phyloP scores from a whole-genome alignment of 2,888 invertebrate genomes.

The Agrochola macilenta region DNA sequence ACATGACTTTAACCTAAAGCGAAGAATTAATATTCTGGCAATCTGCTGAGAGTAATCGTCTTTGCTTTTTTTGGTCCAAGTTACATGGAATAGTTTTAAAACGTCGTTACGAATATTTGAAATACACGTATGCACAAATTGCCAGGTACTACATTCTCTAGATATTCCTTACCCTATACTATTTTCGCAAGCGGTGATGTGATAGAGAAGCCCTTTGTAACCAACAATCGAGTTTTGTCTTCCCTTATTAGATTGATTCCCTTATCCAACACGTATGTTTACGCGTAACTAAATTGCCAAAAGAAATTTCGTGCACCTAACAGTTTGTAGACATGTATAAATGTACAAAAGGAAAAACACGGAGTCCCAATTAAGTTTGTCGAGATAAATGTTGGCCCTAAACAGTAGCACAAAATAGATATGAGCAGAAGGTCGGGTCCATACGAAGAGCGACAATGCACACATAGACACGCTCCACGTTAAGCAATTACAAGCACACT shows the following conservation, averaged over 20 bases:
- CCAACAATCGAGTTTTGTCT: conserved; percentile 63
- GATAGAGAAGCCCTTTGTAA: conserved; percentile 55
- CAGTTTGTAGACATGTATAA: conserved; percentile 65
- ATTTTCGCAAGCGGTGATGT: conserved; percentile 47
- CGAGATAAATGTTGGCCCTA: conserved; percentile 83
- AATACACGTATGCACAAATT: conserved; percentile 29
- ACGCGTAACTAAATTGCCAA: conserved; percentile 64
- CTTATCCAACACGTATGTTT: conserved; percentile 60
- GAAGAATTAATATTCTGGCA: background rate
- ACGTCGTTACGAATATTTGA: background rate
- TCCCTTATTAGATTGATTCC: conserved; percentile 63
- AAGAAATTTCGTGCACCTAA: conserved; percentile 63
- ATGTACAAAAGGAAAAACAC: conserved; percentile 75
- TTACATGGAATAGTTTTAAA: background rate
- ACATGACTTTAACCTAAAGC: background rate
- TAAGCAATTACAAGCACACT: background rate
- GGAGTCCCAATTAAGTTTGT: conserved; percentile 82
- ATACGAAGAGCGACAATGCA: background rate
- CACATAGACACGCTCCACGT: background rate
- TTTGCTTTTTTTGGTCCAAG: background rate
- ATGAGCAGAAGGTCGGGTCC: conserved; percentile 8
- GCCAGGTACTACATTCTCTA: background rate
- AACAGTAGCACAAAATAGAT: conserved; percentile 55
- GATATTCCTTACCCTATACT: conserved; percentile 37
- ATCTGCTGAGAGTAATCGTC: background rate